These are phyloP conservation scores for Epistrophe eligans DNA, from an alignment of 2,888 invertebrate genomes.

Conservation along the genomic window DNA sequence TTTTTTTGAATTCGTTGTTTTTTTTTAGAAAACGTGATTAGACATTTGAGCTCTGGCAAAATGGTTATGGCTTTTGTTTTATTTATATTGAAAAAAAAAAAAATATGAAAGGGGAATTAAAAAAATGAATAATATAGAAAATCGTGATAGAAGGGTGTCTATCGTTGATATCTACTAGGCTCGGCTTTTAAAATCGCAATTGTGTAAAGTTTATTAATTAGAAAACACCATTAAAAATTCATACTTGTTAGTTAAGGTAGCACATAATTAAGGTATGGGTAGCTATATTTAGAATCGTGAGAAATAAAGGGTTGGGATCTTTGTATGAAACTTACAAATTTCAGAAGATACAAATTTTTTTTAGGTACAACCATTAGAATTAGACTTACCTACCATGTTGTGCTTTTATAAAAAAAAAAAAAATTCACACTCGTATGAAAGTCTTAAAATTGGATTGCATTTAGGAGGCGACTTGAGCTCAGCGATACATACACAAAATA, in stretches of 20 bases:
- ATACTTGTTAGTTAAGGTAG: neutral
- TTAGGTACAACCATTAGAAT: too few relatives aligned
- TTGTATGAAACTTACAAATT: too few relatives aligned
- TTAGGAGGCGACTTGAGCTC: too few relatives aligned
- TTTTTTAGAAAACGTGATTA: constrained; percentile 65
- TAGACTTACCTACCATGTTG: too few relatives aligned
- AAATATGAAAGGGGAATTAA: constrained; percentile 10
- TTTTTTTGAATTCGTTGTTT: constrained; percentile 32
- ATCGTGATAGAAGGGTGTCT: constrained; percentile 47
- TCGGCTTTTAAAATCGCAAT: neutral
- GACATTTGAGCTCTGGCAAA: neutral
- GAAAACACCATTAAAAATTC: neutral
- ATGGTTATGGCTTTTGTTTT: constrained; percentile 21
- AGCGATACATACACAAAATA: too few relatives aligned
- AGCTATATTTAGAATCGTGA: too few relatives aligned
- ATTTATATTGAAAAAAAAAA: constrained; percentile 8
- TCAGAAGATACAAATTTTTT: neutral
- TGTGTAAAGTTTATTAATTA: constrained; percentile 2
- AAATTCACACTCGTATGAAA: too few relatives aligned
- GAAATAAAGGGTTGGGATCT: too few relatives aligned
- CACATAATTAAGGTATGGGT: neutral
- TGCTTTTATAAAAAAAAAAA: too few relatives aligned
- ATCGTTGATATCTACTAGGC: constrained; percentile 10
- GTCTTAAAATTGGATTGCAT: too few relatives aligned
- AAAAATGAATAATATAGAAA: constrained; percentile 39